Conservation (phyloP, 2,113 vertebrate species). For the Mionectes macconnelli region DNA sequence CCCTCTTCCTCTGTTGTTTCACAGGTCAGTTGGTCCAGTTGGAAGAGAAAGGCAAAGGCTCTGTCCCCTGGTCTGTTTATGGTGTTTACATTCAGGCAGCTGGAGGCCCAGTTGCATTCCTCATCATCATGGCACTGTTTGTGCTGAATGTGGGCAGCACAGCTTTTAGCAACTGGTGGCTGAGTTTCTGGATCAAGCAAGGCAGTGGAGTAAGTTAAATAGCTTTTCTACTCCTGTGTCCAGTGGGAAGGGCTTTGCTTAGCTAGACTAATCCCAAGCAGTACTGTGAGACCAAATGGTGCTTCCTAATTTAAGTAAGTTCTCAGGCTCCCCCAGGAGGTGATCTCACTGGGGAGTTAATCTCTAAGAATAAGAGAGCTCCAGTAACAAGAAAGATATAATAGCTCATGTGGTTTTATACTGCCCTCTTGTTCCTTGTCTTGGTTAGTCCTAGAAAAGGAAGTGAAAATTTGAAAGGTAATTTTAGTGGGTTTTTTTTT, state of each 20-base stretch:
- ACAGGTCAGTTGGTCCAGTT: constrained; percentile 82
- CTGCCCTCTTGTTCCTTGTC: background rate
- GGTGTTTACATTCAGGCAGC: constrained; percentile 85
- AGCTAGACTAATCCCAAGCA: background rate
- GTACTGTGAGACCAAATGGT: background rate
- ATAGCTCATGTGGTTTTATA: background rate
- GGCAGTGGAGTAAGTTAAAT: constrained; percentile 87
- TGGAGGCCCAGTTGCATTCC: constrained; percentile 84
- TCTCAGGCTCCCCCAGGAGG: background rate
- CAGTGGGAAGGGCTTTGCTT: background rate
- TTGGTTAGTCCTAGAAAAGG: background rate
- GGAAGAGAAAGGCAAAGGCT: constrained; percentile 88
- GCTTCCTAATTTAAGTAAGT: constrained; percentile 1
- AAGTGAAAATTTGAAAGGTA: background rate
- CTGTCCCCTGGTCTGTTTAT: constrained; percentile 87
- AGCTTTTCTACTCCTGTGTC: background rate
- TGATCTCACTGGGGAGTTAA: background rate
- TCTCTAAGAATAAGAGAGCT: background rate
- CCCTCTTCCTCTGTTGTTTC: background rate
- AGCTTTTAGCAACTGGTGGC: constrained; percentile 93
- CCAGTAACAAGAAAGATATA: background rate
- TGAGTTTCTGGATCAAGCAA: constrained; percentile 96
- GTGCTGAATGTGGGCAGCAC: constrained; percentile 90
- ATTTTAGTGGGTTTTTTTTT: background rate
- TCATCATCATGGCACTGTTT: constrained; percentile 86